Base-by-base conservation (phyloP, 2,113 vertebrate species). In the Sclerurus mexicanus region DNA sequence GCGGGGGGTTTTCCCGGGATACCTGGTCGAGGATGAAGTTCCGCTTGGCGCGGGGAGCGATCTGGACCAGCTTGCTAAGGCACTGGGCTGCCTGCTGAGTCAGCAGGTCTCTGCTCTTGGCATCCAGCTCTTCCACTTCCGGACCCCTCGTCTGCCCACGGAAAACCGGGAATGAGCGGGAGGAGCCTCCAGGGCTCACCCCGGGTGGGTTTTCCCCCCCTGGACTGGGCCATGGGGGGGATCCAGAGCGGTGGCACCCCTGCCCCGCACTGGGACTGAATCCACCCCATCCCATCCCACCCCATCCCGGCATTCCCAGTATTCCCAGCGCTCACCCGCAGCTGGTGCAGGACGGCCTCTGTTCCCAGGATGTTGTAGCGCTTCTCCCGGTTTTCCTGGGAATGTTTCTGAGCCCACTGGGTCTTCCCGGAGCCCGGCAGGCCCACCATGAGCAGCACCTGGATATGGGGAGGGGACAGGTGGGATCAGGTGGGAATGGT, bases 391-490 rank as follows among this genome's bases (percentile, higher is more conserved):
- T 84, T 77, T 3, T 90, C 88, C 88, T 90, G 88, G 49, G 64
- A 84, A 44, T 90, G 87, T 63, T 90, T 90, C 49, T 77, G 87
- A 28, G 87, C 87, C 87, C 87, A 90, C 19, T 84, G 87, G 10
- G 87, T 90, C 42, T 90, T 90, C 72, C 87, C 87, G 0, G 87
- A 84, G 56, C 87, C 87, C 17, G 87, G 87, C 2, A 90, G 87
- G 31, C 87, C 87, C 56, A 90, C 87, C 87, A 90, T 90, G 9
- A 90, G 87, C 87, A 90, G 64, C 56, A 90, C 87, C 87, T 90
- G 69, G 14, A 14, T 4, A 3, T 8, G 10, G 46, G 11, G 24
- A 5, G 27, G 25, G 37, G 16, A 62, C 24, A 37, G 37, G n/a
- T 17, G 58, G 60, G 37, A 19, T 40, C 25, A 7, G 37, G 60